Percentiles rank a stretch among this genome's conserved stretches.
Conservation (phyloP, 2,888 invertebrate species). For the Lepidocyrtinus sp. region DNA sequence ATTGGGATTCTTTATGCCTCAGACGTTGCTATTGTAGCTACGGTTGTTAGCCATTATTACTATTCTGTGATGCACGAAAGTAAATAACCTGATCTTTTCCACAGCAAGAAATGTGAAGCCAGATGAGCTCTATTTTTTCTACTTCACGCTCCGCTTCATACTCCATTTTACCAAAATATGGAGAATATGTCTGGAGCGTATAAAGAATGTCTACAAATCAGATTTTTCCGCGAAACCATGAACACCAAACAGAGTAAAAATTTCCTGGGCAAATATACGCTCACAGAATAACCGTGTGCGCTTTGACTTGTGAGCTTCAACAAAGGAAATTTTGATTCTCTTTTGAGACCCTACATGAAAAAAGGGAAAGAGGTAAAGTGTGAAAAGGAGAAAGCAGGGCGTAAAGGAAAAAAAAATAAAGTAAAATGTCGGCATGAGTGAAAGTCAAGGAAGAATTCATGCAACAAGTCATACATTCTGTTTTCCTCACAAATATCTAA, state of each 20-base stretch:
- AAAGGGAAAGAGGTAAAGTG: constrained; percentile 22
- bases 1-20: no score
- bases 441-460: constrained; percentile 51
- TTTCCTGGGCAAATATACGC: not conserved
- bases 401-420: constrained; percentile 31
- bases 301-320: constrained; percentile 5
- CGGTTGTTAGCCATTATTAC: constrained; percentile 24
- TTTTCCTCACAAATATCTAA: constrained; percentile 10
- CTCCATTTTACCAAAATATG: constrained; percentile 16
- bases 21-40: no score
- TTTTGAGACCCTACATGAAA: not conserved
- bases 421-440: constrained; percentile 51
- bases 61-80: constrained; percentile 47
- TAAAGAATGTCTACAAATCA: no score
- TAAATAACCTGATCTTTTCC: constrained; percentile 51
- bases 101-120: not conserved
- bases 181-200: no score
- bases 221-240: not conserved
- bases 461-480: constrained; percentile 57
- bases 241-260: not conserved
- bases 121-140: constrained; percentile 57
- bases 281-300: no score
- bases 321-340: constrained; percentile 16
- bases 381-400: constrained; percentile 17
- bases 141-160: constrained; percentile 52